Percentiles rank a stretch among this genome's conserved stretches.
phyloP scores from a whole-genome alignment of 2,888 invertebrate genomes.

The Arctia plantaginis region DNA sequence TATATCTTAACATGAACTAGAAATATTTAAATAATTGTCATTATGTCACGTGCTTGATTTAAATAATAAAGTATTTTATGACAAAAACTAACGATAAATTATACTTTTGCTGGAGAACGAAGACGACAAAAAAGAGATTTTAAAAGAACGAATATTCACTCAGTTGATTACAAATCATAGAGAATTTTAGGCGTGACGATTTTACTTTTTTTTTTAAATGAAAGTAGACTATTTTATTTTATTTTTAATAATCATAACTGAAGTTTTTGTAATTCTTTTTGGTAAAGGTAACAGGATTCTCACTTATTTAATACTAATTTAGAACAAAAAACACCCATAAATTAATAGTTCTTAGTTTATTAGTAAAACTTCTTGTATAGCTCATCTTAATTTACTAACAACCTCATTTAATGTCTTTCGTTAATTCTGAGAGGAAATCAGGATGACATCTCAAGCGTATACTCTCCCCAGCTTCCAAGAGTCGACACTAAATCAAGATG shows the following conservation, averaged over 20 bases:
- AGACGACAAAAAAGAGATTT: background rate
- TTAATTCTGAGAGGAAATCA: constrained; percentile 10
- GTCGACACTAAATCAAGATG: constrained; percentile 12
- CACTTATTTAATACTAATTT: background rate
- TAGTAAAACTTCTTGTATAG: background rate
- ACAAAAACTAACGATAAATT: background rate
- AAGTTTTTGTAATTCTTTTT: background rate
- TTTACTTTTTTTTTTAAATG: background rate
- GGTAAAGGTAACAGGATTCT: background rate
- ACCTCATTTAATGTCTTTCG: constrained; percentile 8
- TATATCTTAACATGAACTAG: background rate
- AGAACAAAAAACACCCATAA: background rate
- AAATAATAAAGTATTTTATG: background rate
- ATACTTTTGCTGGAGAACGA: background rate
- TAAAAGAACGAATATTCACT: background rate
- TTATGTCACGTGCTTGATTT: background rate
- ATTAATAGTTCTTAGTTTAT: background rate
- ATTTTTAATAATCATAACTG: background rate
- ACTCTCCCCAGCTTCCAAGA: background rate
- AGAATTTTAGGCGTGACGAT: background rate
- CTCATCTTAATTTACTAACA: constrained; percentile 4
- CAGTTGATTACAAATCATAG: background rate
- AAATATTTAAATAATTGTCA: background rate
- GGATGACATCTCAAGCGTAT: constrained; percentile 11
- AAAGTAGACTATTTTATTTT: background rate